Percentiles rank a stretch among this genome's conserved stretches.
Conservation (phyloP, 2,888 invertebrate genomes). For the Coenonympha arcania region DNA sequence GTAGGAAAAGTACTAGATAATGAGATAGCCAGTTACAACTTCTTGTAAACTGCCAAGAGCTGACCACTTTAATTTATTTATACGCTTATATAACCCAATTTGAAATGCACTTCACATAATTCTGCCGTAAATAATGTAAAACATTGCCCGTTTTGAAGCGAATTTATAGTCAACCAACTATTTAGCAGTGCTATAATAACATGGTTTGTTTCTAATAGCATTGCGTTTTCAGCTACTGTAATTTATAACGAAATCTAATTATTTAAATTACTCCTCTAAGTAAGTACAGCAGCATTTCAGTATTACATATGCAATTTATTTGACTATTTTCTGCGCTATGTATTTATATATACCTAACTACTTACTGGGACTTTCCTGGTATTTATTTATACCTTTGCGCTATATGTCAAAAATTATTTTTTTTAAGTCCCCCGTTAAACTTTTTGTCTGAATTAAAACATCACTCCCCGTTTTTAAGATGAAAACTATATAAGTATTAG, state of each 20-base stretch:
- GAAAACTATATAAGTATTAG: too few species aligned
- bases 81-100: conserved; percentile 1
- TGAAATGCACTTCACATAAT: conserved; percentile 1
- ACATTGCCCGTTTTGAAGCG: conserved; percentile 7
- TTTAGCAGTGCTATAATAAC: conserved; percentile 11
- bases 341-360: too few species aligned
- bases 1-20: background rate
- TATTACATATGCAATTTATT: too few species aligned
- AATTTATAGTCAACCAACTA: conserved; percentile 10
- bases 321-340: too few species aligned
- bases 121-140: conserved; percentile 3
- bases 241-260: background rate
- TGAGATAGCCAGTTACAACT: background rate
- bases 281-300: background rate
- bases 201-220: background rate
- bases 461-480: too few species aligned
- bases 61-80: conserved; percentile 4
- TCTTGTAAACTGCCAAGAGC: conserved; percentile 2
- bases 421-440: too few species aligned
- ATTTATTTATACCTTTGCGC: too few species aligned
- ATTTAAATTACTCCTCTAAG: background rate
- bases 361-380: too few species aligned
- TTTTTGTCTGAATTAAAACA: too few species aligned
- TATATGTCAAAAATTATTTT: too few species aligned
- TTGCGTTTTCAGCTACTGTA: background rate